Conservation (phyloP, 2,113 vertebrate genomes). For the Myotis davidii region DNA sequence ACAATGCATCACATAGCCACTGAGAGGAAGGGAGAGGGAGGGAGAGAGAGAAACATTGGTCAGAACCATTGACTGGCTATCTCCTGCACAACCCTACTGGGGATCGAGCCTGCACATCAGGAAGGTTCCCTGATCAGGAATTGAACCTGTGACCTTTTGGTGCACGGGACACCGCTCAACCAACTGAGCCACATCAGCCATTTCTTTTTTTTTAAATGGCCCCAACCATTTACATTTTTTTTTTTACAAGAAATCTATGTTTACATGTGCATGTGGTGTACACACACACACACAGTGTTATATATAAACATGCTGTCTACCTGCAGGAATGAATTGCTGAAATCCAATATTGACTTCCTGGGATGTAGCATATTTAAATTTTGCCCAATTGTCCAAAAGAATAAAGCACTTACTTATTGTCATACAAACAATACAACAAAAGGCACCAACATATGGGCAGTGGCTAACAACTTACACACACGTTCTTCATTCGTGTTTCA, state of each 20-base stretch:
- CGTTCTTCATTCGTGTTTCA: not conserved
- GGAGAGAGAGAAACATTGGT: no score
- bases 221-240: not conserved
- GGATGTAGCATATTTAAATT: not conserved
- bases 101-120: no score
- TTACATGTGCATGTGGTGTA: no score
- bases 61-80: no score
- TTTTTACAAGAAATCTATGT: not conserved
- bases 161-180: no score
- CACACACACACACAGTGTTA: not conserved
- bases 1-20: not conserved
- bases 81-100: no score
- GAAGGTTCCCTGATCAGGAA: no score
- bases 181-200: no score
- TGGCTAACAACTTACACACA: not conserved
- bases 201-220: not conserved
- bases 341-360: not conserved
- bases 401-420: not conserved
- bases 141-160: no score
- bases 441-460: not conserved
- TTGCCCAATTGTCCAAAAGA: not conserved
- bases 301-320: not conserved
- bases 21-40: no score
- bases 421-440: not conserved
- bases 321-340: not conserved